Conservation (phyloP, 2,888 invertebrate species). For the Agonum fuliginosum region DNA sequence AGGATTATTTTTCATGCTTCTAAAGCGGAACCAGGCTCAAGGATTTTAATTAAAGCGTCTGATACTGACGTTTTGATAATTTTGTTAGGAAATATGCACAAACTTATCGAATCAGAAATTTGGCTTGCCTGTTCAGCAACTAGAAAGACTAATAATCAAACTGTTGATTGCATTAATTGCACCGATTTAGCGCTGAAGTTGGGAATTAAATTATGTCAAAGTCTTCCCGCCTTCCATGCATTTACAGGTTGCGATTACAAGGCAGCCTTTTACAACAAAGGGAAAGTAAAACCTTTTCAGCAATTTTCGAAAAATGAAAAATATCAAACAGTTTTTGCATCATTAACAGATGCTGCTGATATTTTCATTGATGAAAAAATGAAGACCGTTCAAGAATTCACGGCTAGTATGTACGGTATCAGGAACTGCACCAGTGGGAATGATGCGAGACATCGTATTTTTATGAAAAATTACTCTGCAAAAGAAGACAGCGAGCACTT, state of each 20-base stretch:
- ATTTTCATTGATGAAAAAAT: too few species aligned
- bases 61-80: constrained; percentile 65
- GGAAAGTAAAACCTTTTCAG: too few species aligned
- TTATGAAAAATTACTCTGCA: too few species aligned
- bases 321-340: too few species aligned
- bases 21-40: neutral
- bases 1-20: constrained; percentile 29
- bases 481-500: too few species aligned
- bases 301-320: too few species aligned
- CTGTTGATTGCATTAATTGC: constrained; percentile 60
- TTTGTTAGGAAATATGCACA: constrained; percentile 62
- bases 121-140: constrained; percentile 63
- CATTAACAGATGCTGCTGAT: too few species aligned
- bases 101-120: constrained; percentile 59
- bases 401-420: too few species aligned
- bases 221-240: constrained; percentile 66
- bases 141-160: constrained; percentile 61
- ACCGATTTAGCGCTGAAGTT: constrained; percentile 61
- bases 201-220: constrained; percentile 62
- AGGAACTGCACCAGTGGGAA: too few species aligned
- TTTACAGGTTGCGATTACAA: constrained; percentile 66
- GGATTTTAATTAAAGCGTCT: constrained; percentile 28
- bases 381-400: too few species aligned
- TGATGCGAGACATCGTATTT: too few species aligned
- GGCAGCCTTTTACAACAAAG: constrained; percentile 64